A percentile compares a stretch with the other conserved stretches of the same genome.
Evolutionary conservation across 2,113 vertebrate species (phyloP).

Genomic region (Proterorhinus semilunaris): DNA sequence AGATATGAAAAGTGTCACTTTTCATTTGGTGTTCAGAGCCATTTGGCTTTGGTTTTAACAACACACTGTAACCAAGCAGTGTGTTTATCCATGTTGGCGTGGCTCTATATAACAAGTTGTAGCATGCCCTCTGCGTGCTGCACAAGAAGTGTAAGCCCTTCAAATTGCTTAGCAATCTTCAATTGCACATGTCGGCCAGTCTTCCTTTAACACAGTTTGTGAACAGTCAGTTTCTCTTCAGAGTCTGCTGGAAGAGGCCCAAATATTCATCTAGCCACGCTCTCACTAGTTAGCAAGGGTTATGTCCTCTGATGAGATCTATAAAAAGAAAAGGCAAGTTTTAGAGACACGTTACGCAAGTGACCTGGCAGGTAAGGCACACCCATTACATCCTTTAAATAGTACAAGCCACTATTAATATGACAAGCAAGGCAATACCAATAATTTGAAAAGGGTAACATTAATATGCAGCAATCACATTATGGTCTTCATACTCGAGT

Average conservation of each 20-base stretch:
- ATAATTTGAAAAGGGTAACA: not conserved
- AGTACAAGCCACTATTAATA: not conserved
- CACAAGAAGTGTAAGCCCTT: constrained; percentile 61
- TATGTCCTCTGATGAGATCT: constrained; percentile 78
- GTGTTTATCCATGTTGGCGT: constrained; percentile 45
- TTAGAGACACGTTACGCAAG: not conserved
- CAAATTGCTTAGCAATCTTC: constrained; percentile 47
- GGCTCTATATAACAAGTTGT: constrained; percentile 28
- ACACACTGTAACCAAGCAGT: constrained; percentile 65
- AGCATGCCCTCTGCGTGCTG: constrained; percentile 29
- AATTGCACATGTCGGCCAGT: constrained; percentile 57
- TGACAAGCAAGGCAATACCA: not conserved
- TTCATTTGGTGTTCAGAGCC: constrained; percentile 34
- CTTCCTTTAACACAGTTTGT: constrained; percentile 21
- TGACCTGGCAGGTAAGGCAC: not conserved
- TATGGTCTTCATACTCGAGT: too few species aligned
- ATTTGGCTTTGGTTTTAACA: constrained; percentile 59
- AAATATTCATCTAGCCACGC: constrained; percentile 47
- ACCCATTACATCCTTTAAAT: constrained; percentile 10
- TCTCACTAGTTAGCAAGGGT: constrained; percentile 45
- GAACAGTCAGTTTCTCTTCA: constrained; percentile 30
- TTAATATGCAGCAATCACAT: too few species aligned
- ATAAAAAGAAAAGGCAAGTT: not conserved
- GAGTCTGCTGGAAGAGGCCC: constrained; percentile 33
- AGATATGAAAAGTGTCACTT: constrained; percentile 31